These are phyloP conservation scores for Vimba vimba DNA, from an alignment of 2,113 vertebrate genomes.

Conservation along the genomic window DNA sequence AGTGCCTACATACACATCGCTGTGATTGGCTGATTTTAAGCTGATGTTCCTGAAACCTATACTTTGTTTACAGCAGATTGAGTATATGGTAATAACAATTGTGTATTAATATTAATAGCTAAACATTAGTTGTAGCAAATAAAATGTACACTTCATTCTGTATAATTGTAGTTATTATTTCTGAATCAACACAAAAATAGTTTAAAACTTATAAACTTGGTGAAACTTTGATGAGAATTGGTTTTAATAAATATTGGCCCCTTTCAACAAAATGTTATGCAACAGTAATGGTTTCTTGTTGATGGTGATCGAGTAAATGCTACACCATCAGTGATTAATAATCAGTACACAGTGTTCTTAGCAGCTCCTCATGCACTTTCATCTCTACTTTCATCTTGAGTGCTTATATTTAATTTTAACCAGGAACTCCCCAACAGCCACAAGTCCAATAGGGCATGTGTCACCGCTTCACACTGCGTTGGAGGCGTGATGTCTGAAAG, in stretches of 20 bases:
- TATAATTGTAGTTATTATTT: neutral
- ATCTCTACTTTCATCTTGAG: neutral
- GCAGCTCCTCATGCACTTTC: neutral
- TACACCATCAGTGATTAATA: neutral
- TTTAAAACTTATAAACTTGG: neutral
- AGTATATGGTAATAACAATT: neutral
- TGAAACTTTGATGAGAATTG: neutral
- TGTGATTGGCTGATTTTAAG: too few species aligned
- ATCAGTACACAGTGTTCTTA: neutral
- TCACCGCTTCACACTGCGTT: neutral
- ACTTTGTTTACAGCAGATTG: too few species aligned
- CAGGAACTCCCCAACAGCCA: conserved; percentile 25
- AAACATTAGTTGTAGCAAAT: neutral
- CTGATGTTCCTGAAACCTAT: too few species aligned
- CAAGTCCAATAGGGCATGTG: neutral
- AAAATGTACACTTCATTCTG: neutral
- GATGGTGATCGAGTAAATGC: neutral
- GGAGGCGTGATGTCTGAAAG: too few species aligned
- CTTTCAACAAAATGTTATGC: neutral
- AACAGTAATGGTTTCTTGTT: neutral
- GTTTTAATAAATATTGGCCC: neutral
- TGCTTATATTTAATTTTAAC: conserved; percentile 50
- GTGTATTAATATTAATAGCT: neutral
- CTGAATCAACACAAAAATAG: neutral
- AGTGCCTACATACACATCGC: too few species aligned